These are phyloP conservation scores for Datnioides undecimradiatus DNA, from an alignment of 2,113 vertebrate genomes.

Conservation along the genomic window DNA sequence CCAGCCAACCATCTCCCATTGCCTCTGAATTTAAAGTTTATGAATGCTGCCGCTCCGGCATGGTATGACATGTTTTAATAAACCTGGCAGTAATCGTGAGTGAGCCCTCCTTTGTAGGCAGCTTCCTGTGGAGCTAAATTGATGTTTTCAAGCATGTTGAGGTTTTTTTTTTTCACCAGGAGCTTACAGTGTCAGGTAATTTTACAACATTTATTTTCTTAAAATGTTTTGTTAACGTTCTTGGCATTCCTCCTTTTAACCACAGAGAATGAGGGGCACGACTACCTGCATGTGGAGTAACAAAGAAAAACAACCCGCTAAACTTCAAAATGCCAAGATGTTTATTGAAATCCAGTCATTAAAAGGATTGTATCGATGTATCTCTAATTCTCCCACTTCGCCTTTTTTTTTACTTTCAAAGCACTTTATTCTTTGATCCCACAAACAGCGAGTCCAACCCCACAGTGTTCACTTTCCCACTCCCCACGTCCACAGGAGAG, in stretches of 20 bases:
- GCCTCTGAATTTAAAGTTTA: slow-evolving; percentile 25
- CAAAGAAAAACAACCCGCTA: background rate
- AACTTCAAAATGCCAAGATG: slow-evolving; percentile 10
- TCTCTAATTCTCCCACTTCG: slow-evolving; percentile 34
- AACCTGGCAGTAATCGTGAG: slow-evolving; percentile 52
- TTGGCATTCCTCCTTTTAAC: slow-evolving; percentile 20
- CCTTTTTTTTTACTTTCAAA: slow-evolving; percentile 67
- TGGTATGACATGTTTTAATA: slow-evolving; percentile 36
- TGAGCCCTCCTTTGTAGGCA: slow-evolving; percentile 24
- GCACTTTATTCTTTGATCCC: slow-evolving; percentile 66
- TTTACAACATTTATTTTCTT: slow-evolving; percentile 37
- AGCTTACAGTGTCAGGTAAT: slow-evolving; percentile 33
- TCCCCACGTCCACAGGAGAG: slow-evolving; percentile 60
- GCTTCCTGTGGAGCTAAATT: slow-evolving; percentile 49
- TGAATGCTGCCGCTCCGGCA: background rate
- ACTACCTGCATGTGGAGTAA: slow-evolving; percentile 14
- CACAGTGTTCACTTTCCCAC: slow-evolving; percentile 56
- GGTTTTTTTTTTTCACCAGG: background rate
- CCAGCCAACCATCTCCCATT: slow-evolving; percentile 17
- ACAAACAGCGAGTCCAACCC: slow-evolving; percentile 52
- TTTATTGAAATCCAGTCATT: slow-evolving; percentile 40
- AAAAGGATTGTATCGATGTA: slow-evolving; percentile 37
- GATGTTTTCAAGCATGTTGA: slow-evolving; percentile 42
- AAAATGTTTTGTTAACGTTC: slow-evolving; percentile 33
- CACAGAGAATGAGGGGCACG: background rate